Evolutionary conservation across 2,888 invertebrate genomes (phyloP), one percentile per base, ranked within the genome.

Genomic region (Thera britannica): DNA sequence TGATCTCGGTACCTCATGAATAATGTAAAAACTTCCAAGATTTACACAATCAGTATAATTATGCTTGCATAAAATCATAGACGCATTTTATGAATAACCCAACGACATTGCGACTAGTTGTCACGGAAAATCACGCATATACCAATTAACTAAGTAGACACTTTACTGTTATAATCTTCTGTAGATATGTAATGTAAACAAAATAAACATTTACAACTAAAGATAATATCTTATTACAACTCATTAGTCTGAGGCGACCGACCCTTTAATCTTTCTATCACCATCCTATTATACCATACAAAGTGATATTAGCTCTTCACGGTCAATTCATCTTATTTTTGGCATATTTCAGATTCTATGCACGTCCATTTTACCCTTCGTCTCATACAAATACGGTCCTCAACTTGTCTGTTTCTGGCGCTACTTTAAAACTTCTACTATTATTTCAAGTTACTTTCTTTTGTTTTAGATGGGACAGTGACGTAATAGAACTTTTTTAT

Each of bases 61-160:
- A 44, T 58, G 38, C 23, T 38, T 48, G 48, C 49, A 51, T 60
- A 52, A 64, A 58, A 36, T 55, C 51, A 35, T 44, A 46, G 2
- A 54, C 52, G 35, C 56, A 60, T 46, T 54, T 44, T 52, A 55
- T 41, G 63, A 67, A 69, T 70, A 60, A 63, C 66, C 62, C 70
- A 61, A 59, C 68, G 62, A 51, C 74, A 64, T 72, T 77, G 73
- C 74, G 72, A 73, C 58, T 70, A 68, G 67, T 75, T 73, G 69
- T 77, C 72, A 82, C 79, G 88, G 88, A 88, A 88, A 88, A 87
- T 80, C 82, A 85, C 88, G 70, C 73, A 77, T 75, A 71, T 70
- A 44, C 57, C 51, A 61, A 67, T 79, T 35, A 57, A 2, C 36
- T 64, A 64, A 54, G 4, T 46, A 55, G 6, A 3, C 4, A 57